Base-by-base conservation (phyloP, 2,888 invertebrate genomes). In the Lochmaea capreae region DNA sequence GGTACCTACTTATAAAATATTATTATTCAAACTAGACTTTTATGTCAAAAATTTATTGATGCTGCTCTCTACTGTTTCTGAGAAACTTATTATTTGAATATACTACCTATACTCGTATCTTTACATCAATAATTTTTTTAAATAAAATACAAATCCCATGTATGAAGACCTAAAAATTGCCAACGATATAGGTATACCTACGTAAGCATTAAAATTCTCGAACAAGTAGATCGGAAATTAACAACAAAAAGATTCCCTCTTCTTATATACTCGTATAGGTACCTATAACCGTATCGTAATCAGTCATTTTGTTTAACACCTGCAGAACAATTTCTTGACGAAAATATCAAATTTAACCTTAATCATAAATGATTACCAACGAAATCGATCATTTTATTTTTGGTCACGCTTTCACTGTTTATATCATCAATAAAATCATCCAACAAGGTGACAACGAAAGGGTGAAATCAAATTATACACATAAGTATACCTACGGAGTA, bases 321-420 rank as follows among this genome's bases (percentile, higher is more conserved):
- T 49, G 49, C 49, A 14, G 49, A 49, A 49, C 49, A 49, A 49
- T 49, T 49, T 49, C 49, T 49, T 14, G n/a, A 49, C 49, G 49
- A 49, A 49, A 49, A 49, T 14, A 49, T n/a, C 49, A 49, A 49
- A 49, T 49, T 49, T n/a, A 49, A n/a, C n/a, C 49, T 14, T 49
- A 49, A 49, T 49, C 49, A 49, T n/a, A 49, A 49, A n/a, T n/a
- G 49, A 33, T 61, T 39, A 61, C 10, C 26, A 42, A 61, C 61
- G 33, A n/a, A 16, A 16, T 61, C 61, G 39, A 61, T 61, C 61
- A 61, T 42, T 61, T 61, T 58, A 58, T n/a, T 16, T 61, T 61
- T 14, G 61, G 61, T 61, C 33, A 61, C 61, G 61, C 61, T 61
- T 61, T 61, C 61, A 61, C 61, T 61, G 10, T 61, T 61, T n/a